Conservation (phyloP, 2,888 invertebrate genomes). For the Euplagia quadripunctaria region DNA sequence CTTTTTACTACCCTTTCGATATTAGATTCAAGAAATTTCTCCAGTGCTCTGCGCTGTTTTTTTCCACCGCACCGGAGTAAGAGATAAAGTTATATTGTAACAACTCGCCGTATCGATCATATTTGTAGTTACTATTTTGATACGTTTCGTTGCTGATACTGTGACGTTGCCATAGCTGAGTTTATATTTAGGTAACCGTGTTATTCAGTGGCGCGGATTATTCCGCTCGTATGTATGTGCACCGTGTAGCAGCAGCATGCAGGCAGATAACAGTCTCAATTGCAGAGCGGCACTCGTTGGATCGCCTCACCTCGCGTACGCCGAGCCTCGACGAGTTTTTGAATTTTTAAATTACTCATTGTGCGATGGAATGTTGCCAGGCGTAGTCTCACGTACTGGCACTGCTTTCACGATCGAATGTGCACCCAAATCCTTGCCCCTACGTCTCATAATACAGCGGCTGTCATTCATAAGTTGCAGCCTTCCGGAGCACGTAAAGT, state of each 20-base stretch:
- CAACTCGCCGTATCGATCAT: conserved; percentile 47
- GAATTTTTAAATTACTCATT: conserved; percentile 88
- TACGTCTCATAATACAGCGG: conserved; percentile 74
- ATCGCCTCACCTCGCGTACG: conserved; percentile 80
- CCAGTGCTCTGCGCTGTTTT: conserved; percentile 47
- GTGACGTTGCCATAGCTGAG: conserved; percentile 56
- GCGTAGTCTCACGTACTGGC: conserved; percentile 65
- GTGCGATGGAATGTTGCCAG: conserved; percentile 85
- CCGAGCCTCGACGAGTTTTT: conserved; percentile 85
- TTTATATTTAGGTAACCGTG: conserved; percentile 71
- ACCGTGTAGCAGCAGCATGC: conserved; percentile 61
- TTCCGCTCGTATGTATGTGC: conserved; percentile 58
- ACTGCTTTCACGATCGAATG: conserved; percentile 67
- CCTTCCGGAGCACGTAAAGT: conserved; percentile 59
- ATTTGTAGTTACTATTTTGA: conserved; percentile 64
- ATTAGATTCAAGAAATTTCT: conserved; percentile 68
- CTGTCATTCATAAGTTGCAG: conserved; percentile 50
- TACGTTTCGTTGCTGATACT: too few species aligned
- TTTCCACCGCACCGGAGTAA: conserved; percentile 43
- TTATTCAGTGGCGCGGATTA: conserved; percentile 68
- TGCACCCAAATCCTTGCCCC: conserved; percentile 71
- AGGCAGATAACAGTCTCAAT: conserved; percentile 83
- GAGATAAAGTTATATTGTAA: conserved; percentile 51
- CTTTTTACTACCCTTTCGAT: conserved; percentile 65
- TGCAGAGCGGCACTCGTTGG: conserved; percentile 80